These are phyloP conservation scores for Lutra lutra DNA, from an alignment of 2,797 vertebrate genomes.

Conservation along the genomic window DNA sequence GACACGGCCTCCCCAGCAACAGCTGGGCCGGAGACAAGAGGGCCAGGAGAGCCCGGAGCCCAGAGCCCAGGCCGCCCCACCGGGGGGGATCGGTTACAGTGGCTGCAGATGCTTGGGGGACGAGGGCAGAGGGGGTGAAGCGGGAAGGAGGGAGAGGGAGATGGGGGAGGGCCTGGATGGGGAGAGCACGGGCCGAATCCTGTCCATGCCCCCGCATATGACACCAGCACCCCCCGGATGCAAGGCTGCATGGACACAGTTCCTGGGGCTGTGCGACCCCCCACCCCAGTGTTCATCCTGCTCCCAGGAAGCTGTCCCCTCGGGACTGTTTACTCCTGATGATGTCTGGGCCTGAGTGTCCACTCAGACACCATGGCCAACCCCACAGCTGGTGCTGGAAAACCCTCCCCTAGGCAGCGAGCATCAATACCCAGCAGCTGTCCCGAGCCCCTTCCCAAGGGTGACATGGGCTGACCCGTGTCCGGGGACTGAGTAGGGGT, in stretches of 20 bases:
- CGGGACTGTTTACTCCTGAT: background rate
- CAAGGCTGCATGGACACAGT: accelerated
- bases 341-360: background rate
- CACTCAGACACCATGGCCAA: too few relatives aligned
- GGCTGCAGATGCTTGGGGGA: constrained; percentile 30
- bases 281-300: background rate
- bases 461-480: background rate
- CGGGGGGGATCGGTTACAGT: constrained; percentile 44
- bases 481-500: background rate
- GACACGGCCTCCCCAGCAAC: constrained; percentile 59
- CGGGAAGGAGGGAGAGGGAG: background rate
- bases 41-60: constrained; percentile 32
- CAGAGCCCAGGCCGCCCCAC: background rate
- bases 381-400: background rate
- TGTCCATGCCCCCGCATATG: background rate
- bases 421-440: background rate
- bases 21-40: constrained; percentile 76
- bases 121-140: background rate
- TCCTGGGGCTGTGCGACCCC: background rate
- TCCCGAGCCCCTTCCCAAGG: accelerated
- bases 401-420: background rate
- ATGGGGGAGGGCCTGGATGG: too few relatives aligned
- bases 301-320: background rate
- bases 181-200: background rate
- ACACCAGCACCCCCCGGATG: background rate